Evolutionary conservation across 2,113 vertebrate species (phyloP).

Genomic region (Serinus canaria): DNA sequence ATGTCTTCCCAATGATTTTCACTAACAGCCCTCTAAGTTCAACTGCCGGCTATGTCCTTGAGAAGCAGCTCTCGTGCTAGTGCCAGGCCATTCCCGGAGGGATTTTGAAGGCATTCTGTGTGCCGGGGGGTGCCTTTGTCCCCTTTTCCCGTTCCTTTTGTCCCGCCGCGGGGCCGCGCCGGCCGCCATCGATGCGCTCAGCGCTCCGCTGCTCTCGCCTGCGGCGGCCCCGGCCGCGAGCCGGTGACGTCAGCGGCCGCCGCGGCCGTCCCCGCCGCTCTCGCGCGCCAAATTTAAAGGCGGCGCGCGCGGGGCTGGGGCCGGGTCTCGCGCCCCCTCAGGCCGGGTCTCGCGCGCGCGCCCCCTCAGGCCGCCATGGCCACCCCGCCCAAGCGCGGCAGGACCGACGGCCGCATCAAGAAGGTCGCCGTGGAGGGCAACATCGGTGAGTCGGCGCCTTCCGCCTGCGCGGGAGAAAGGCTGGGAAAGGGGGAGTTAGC

Average conservation of each 20-base stretch:
- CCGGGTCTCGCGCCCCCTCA: neutral
- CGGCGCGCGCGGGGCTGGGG: neutral
- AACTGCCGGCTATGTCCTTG: accelerated
- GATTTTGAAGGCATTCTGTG: accelerated
- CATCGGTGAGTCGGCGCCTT: slow-evolving; percentile 73
- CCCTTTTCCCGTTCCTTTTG: neutral
- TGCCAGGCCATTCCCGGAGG: accelerated
- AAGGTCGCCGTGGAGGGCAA: slow-evolving; percentile 90
- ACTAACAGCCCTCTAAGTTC: accelerated
- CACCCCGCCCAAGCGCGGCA: slow-evolving; percentile 67
- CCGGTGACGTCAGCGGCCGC: no score
- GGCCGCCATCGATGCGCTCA: neutral
- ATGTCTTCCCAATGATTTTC: no score
- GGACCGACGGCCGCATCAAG: slow-evolving; percentile 53
- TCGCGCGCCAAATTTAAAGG: slow-evolving; percentile 64
- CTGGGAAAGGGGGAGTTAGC: neutral
- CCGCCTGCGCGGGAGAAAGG: no score
- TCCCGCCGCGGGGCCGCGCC: no score
- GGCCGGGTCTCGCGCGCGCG: neutral
- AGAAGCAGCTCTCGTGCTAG: accelerated
- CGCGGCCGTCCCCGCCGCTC: no score
- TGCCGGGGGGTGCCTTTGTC: accelerated
- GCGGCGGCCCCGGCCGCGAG: no score
- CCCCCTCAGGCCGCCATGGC: slow-evolving; percentile 56
- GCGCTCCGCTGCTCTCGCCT: neutral